Base-by-base conservation (phyloP, 2,888 invertebrate species). In the Drymonia ruficornis region DNA sequence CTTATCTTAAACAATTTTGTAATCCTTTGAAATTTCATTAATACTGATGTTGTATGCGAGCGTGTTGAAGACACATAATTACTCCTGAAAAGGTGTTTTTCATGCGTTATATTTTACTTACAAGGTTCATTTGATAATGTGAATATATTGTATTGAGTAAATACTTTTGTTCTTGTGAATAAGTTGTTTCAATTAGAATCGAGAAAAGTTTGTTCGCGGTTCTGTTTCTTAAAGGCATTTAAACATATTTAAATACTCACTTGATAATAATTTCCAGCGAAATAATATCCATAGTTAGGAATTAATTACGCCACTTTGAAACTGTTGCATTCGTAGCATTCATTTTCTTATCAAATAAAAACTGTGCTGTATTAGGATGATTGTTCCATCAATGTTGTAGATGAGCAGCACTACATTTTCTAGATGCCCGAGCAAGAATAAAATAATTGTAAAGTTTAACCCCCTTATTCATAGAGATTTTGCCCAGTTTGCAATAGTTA, bases 21-120 rank as follows among this genome's bases (percentile, higher is more conserved):
- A 56, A 62, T 53, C 48, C 63, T 68, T 70, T 60, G 55, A 54
- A 61, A 62, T 52, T 56, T 55, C 64, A 71, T 67, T 74, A 61
- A 63, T 63, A 64, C 44, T 55, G 46, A 45, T 57, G 46, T 46
- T 56, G 45, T 50, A 52, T 55, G 51, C 49, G 49, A 49, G 43
- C 52, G 47, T 57, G 53, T 55, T 51, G 49, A 45, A 64, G 47
- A 62, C 65, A 56, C 60, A 53, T 63, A 65, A 67, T 69, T 67
- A 65, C 62, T 51, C 47, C 13, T 46, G 50, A 48, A 40, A 16
- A 43, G 13, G 7, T 44, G 49, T 52, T 54, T 63, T 56, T 50
- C 49, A 52, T 42, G 47, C 34, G 23, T 34, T 31, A 57, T 62
- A 51, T 50, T 61, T 55, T 50, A 61, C 54, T 52, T 36, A 43